These are phyloP conservation scores for Ibidorhyncha struthersii DNA, from an alignment of 2,113 vertebrate species.

Conservation along the genomic window DNA sequence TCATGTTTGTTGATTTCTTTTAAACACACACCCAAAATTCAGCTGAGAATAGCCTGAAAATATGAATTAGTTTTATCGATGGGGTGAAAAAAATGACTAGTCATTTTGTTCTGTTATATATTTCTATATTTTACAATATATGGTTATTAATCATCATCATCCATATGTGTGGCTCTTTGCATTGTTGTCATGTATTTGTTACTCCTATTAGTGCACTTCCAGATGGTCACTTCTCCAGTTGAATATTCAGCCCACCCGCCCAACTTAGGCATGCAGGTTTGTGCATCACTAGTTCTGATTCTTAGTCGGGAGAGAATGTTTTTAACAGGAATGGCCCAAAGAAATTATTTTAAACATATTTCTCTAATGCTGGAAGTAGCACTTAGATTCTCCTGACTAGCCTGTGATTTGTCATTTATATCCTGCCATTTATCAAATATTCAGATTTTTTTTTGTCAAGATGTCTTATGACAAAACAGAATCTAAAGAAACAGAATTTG, in stretches of 20 bases:
- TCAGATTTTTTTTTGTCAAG: not conserved
- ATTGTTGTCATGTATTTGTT: rapidly evolving
- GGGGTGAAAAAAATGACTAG: not conserved
- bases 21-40: not conserved
- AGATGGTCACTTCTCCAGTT: not conserved
- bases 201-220: not conserved
- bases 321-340: not conserved
- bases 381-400: not conserved
- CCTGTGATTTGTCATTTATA: not conserved
- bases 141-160: not conserved
- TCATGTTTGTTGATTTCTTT: not conserved
- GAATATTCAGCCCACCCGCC: not conserved
- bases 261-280: not conserved
- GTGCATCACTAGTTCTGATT: not conserved
- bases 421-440: not conserved
- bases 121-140: not conserved
- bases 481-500: not conserved
- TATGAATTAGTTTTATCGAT: not conserved
- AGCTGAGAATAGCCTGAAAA: not conserved
- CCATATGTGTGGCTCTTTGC: rapidly evolving
- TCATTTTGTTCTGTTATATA: not conserved
- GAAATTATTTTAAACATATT: not conserved
- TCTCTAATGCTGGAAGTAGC: not conserved
- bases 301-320: not conserved
- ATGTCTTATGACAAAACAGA: not conserved